Evolutionary conservation across 1,140 invertebrate species (phyloP), one percentile per base, ranked within the genome.

Genomic region (Drosophila oshimai): DNA sequence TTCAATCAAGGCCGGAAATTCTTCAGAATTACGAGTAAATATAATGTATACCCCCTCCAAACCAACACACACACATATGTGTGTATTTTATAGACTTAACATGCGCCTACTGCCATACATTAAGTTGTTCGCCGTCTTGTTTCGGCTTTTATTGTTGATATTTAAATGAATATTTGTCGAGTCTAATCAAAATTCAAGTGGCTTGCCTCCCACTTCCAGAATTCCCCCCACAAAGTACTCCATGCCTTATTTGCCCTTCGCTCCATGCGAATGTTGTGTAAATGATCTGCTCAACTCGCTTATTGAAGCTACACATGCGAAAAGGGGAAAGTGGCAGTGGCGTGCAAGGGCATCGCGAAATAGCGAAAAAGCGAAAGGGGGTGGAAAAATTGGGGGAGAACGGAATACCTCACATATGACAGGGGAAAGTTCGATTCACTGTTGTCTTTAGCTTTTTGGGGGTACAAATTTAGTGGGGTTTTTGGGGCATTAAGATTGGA

Each of bases 241-340:
- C 10, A 31, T 17, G 28, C 26, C 18, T 17, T 29, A 60, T 65
- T 41, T 39, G 13, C 15, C 18, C 24, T 53, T 54, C 39, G 34
- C 13, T 33, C 67, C 10, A 55, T 74, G 49, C 58, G 65, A 74
- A 74, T 74, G 50, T 74, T 74, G 58, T 74, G 71, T 65, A 74
- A 74, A 74, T 65, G 71, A 74, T 74, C 58, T 18, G 29, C 39
- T 18, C 24, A 47, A 29, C 39, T 50, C 45, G 44, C 69, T 78
- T 54, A 84, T 72, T 34, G 50, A 45, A 24, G 26, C 70, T 65
- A 44, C 13, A 74, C 71, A 74, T 72, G 71, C 71, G 33, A 47
- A 49, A 50, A 13, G 37, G 31, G 37, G 46, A 34, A 45, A 24
- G n/a, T n/a, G n/a, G n/a, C n/a, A 20, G 34, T 22, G 64, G 29